These are phyloP conservation scores for Cecropterus lyciades DNA, from an alignment of 1,140 invertebrate species.

Conservation along the genomic window DNA sequence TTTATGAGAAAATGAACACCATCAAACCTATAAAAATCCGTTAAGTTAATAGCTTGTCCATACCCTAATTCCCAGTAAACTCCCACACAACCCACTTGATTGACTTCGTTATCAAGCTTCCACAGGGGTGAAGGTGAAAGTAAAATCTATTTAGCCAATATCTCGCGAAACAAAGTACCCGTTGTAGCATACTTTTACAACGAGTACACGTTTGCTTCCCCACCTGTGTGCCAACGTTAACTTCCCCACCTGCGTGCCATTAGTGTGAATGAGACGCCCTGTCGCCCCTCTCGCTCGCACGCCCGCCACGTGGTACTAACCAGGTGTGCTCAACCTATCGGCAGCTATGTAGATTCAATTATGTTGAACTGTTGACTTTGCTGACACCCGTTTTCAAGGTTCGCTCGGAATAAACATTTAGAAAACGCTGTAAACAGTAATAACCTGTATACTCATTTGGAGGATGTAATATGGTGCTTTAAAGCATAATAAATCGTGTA, in stretches of 20 bases:
- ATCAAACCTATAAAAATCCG: background rate
- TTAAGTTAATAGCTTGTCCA: conserved; percentile 1
- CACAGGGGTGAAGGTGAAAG: conserved; percentile 54
- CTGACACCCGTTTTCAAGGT: conserved; percentile 56
- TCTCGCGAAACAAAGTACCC: conserved; percentile 61
- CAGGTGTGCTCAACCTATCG: conserved; percentile 45
- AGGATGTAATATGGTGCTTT: background rate
- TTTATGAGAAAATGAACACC: too few species aligned
- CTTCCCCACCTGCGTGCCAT: conserved; percentile 39
- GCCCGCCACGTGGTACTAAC: conserved; percentile 48
- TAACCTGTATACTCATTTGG: background rate
- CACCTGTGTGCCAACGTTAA: conserved; percentile 4
- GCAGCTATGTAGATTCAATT: conserved; percentile 68
- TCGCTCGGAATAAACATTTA: conserved; percentile 26
- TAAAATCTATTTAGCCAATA: conserved; percentile 57
- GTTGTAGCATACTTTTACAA: conserved; percentile 44
- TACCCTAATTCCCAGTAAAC: conserved; percentile 7
- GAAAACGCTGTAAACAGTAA: conserved; percentile 5
- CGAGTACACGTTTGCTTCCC: conserved; percentile 40
- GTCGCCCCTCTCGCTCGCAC: conserved; percentile 24
- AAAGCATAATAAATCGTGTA: too few species aligned
- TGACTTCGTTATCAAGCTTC: conserved; percentile 63
- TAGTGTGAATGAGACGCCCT: conserved; percentile 42
- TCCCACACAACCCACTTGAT: conserved; percentile 43
- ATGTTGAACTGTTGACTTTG: conserved; percentile 65